Conservation (phyloP, 2,113 vertebrate species). For the Damaliscus lunatus region DNA sequence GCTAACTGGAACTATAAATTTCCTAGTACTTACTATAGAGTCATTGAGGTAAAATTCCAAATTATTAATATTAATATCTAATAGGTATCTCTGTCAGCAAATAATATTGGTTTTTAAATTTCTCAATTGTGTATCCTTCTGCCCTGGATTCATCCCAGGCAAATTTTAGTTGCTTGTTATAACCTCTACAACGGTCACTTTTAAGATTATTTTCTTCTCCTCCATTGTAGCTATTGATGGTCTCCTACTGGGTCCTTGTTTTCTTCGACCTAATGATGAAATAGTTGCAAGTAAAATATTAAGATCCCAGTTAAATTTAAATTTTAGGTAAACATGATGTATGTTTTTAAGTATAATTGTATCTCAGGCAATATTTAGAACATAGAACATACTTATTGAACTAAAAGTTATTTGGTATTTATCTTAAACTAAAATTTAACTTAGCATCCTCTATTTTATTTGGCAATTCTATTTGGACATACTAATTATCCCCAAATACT, state of each 20-base stretch:
- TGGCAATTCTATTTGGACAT: accelerated
- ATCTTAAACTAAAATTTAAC: not conserved
- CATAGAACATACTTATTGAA: not conserved
- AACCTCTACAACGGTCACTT: accelerated
- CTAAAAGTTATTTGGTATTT: not conserved
- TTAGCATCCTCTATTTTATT: not conserved
- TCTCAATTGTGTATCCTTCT: not conserved
- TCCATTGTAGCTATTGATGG: not conserved
- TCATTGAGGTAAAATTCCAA: not conserved
- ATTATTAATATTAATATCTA: not conserved
- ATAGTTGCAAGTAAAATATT: not conserved
- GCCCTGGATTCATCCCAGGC: not conserved
- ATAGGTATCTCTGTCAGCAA: not conserved
- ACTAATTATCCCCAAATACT: not conserved
- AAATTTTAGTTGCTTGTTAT: not conserved
- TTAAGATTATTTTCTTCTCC: not conserved
- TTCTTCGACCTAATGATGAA: not conserved
- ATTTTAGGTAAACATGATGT: not conserved
- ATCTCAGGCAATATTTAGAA: not conserved
- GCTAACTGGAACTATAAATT: not conserved
- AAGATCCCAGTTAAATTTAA: not conserved
- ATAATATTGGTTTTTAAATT: not conserved
- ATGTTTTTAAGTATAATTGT: not conserved
- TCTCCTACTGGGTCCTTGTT: not conserved
- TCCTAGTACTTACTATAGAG: not conserved